Evolutionary conservation across 2,888 invertebrate genomes (phyloP), one percentile per base, ranked within the genome.

Genomic region (Drosophila kokeensis): DNA sequence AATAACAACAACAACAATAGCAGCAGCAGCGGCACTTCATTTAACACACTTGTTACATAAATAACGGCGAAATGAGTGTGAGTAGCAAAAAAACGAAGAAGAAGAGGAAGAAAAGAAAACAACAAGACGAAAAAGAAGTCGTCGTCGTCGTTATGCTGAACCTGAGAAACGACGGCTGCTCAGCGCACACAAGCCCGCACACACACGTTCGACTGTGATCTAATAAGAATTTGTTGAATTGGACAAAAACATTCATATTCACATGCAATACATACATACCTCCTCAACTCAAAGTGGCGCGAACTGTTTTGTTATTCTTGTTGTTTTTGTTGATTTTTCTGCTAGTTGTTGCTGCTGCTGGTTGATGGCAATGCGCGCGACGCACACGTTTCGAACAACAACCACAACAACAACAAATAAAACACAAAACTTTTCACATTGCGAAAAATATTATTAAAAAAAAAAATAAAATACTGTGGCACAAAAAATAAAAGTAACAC

Each of bases 11-110:
- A 18, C 40, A 32, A n/a, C 21, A 48, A 1, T 40, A 38, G 24
- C 18, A 29, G 50, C 60, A 13, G 50, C 77, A 63, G 50, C 70
- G 66, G 82, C 82, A 82, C 79, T 83, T 83, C 72, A 81, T 87
- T 87, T 87, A 81, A 87, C 89, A 91, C 90, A 90, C 90, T 91
- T 90, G 91, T 90, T 90, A 90, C 91, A 90, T 90, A 90, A 90
- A 91, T 90, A 90, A 90, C 90, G 86, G 90, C 86, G 76, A 87
- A 89, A 77, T 76, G 83, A 85, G 86, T 87, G 81, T 87, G 85
- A 82, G 75, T 70, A 71, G 79, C 81, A 72, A 67, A 76, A 66
- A 70, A 65, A 62, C 45, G 63, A 65, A 57, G 68, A 69, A 78
- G 71, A 63, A 52, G 10, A 34, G 36, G 42, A 64, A 76, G 76